Evolutionary conservation across 2,888 invertebrate genomes (phyloP), one percentile per base, ranked within the genome.

Genomic region (Limenitis camilla): DNA sequence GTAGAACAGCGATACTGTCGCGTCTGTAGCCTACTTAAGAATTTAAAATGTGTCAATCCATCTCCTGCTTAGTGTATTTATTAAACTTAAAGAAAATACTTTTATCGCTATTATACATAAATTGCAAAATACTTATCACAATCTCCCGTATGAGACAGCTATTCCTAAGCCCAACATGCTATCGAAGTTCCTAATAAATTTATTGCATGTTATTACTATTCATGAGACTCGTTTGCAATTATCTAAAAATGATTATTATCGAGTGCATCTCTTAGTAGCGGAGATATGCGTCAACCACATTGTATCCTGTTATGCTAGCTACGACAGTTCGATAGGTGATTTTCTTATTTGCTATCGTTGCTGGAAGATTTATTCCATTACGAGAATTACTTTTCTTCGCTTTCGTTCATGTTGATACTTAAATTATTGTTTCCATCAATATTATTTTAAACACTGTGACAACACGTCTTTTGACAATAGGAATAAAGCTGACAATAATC

Each of bases 21-120:
- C 63, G 68, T 64, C 70, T 65, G 67, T 75, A 72, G 73, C 79
- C 78, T 70, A 78, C 75, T 74, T 79, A 71, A 69, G 66, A 70
- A 68, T 73, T 73, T 70, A 71, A 71, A 71, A 72, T 71, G 66
- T 70, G 71, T 68, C 69, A 55, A 41, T 49, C 28, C 32, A 32
- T 51, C 36, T 33, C 11, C 41, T 29, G 10, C 30, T 27, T 33
- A 32, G 32, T 27, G 19, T 33, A 33, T 43, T 43, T 32, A 19
- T 3, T 29, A 5, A 29, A 29, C 5, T 4, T 6, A 27, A 8
- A 9, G 9, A 40, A 40, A 40, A 40, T 40, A 40, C 9, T 28
- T 27, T 7, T 9, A 40, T 27, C 5, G n/a, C 27, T 9, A 1
- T 2, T 31, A 31, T 19, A 19, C 19, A 19, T 32, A 44, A n/a